Percentiles rank a stretch among this genome's conserved stretches.
phyloP scores from a whole-genome alignment of 2,888 invertebrate species.

The Xylota sylvarum region DNA sequence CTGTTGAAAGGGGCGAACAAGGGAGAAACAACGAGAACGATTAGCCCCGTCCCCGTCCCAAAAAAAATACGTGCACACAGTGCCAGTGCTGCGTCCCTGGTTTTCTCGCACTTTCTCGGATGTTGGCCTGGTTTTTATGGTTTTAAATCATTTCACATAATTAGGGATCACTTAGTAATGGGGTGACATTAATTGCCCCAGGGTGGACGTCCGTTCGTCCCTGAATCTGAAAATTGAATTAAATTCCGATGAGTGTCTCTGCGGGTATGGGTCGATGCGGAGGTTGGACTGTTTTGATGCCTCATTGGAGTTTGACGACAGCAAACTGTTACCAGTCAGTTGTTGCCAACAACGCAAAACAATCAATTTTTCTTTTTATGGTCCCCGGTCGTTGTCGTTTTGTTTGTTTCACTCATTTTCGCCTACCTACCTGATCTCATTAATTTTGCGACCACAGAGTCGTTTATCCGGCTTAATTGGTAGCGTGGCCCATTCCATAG shows the following conservation, averaged over 20 bases:
- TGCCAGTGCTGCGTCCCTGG: conserved; percentile 28
- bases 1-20: conserved; percentile 56
- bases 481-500: not conserved
- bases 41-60: conserved; percentile 47
- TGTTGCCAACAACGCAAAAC: conserved; percentile 4
- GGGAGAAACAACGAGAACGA: conserved; percentile 41
- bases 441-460: conserved; percentile 17
- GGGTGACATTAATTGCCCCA: conserved; percentile 85
- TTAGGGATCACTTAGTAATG: conserved; percentile 85
- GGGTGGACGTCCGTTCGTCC: conserved; percentile 66
- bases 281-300: conserved; percentile 41
- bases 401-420: conserved; percentile 14
- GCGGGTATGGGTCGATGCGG: conserved; percentile 7
- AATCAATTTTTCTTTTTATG: conserved; percentile 30
- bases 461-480: conserved; percentile 11
- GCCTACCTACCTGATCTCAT: conserved; percentile 32
- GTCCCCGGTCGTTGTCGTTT: not conserved
- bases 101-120: conserved; percentile 61
- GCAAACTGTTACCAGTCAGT: not conserved
- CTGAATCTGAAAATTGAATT: conserved; percentile 62
- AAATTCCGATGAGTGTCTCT: conserved; percentile 51
- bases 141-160: conserved; percentile 85
- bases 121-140: conserved; percentile 77
- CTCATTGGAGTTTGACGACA: conserved; percentile 12
- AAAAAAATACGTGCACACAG: not conserved